These are phyloP conservation scores for Pseudochirops corinnae DNA, from an alignment of 2,797 vertebrate genomes.

Conservation along the genomic window DNA sequence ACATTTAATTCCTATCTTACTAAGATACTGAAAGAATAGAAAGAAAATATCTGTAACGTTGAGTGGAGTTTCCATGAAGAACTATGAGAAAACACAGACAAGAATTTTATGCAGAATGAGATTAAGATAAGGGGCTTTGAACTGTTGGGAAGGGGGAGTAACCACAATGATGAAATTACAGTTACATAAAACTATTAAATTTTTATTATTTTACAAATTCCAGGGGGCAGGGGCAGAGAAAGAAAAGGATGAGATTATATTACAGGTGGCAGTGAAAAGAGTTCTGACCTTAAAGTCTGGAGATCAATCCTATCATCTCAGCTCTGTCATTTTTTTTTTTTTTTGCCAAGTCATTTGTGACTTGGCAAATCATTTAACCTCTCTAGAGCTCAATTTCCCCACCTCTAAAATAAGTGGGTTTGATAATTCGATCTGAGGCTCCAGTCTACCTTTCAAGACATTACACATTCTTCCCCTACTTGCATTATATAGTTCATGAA, in stretches of 20 bases:
- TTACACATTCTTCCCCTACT: background rate
- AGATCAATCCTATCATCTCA: background rate
- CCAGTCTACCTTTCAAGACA: background rate
- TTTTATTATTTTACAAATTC: background rate
- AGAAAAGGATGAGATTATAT: background rate
- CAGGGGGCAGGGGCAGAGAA: background rate
- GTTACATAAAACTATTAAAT: background rate
- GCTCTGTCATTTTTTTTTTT: background rate
- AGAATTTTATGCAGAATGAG: background rate
- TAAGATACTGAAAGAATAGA: too few relatives aligned
- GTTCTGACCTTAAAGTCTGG: background rate
- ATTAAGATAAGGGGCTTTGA: background rate
- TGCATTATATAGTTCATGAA: background rate
- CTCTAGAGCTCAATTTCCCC: background rate
- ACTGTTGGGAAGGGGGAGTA: background rate
- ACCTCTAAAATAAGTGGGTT: background rate
- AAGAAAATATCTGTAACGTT: background rate
- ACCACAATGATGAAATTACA: background rate
- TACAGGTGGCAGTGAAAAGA: background rate
- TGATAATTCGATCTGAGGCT: background rate
- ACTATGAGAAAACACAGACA: background rate
- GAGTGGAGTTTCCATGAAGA: background rate
- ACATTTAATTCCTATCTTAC: background rate
- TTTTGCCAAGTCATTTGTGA: background rate
- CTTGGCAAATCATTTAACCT: background rate